Conservation (phyloP, 2,888 invertebrate species). For the Lutraria lutraria region DNA sequence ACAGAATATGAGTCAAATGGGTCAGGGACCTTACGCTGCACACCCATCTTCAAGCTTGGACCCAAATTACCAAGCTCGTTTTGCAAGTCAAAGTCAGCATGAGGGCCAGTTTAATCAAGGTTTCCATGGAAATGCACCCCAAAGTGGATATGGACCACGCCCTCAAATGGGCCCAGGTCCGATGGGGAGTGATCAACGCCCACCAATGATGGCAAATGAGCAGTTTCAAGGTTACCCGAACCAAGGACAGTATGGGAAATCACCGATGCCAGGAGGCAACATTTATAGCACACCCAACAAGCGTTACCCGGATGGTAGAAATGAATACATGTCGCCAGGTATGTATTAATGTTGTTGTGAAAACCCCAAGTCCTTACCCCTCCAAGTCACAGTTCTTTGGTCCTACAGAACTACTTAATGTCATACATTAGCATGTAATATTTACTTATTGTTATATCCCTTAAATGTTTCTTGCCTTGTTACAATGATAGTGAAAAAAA, state of each 20-base stretch:
- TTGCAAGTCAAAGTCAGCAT: constrained; percentile 57
- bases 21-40: constrained; percentile 23
- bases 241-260: constrained; percentile 71
- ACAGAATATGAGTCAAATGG: constrained; percentile 51
- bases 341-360: constrained; percentile 21
- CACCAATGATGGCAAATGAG: constrained; percentile 71
- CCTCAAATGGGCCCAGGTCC: constrained; percentile 35
- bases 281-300: constrained; percentile 81
- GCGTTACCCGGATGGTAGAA: constrained; percentile 74
- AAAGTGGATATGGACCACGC: constrained; percentile 54
- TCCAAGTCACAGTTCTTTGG: neutral
- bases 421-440: neutral
- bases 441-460: too few species aligned
- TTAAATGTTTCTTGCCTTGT: too few species aligned
- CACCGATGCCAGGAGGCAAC: constrained; percentile 72
- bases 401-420: neutral
- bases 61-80: constrained; percentile 46
- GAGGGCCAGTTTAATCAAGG: constrained; percentile 54
- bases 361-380: neutral
- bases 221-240: constrained; percentile 73
- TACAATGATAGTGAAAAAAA: too few species aligned
- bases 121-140: constrained; percentile 59
- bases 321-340: constrained; percentile 75
- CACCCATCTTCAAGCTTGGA: constrained; percentile 41
- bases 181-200: neutral